These are phyloP conservation scores for Lydus trimaculatus DNA, from an alignment of 2,888 invertebrate genomes.

Conservation along the genomic window DNA sequence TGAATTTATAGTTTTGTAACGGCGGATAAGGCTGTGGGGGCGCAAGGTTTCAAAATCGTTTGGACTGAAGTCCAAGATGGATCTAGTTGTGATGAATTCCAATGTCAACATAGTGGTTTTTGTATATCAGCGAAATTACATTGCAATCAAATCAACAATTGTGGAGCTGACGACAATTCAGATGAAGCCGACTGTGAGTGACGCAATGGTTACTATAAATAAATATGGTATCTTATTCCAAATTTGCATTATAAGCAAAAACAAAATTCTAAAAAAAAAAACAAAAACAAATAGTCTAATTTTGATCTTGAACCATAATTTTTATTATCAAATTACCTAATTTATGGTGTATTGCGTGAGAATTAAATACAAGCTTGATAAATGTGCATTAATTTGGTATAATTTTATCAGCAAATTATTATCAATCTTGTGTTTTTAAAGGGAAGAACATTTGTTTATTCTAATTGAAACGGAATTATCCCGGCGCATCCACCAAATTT, in stretches of 20 bases:
- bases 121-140: conserved; percentile 81
- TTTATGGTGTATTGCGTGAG: background rate
- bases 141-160: conserved; percentile 84
- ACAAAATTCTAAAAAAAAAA: background rate
- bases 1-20: conserved; percentile 81
- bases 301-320: background rate
- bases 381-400: background rate
- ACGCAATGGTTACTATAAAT: conserved; percentile 40
- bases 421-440: background rate
- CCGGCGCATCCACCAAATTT: background rate
- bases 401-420: background rate
- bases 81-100: conserved; percentile 74
- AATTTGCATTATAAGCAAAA: conserved; percentile 40
- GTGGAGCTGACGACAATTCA: conserved; percentile 78
- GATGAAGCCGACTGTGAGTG: conserved; percentile 85
- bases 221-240: conserved; percentile 36
- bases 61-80: conserved; percentile 90
- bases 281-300: too few relatives aligned
- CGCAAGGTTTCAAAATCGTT: conserved; percentile 90
- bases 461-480: too few relatives aligned
- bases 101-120: conserved; percentile 74
- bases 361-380: background rate
- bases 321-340: background rate
- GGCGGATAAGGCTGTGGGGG: conserved; percentile 93
- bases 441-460: background rate